Conservation (phyloP, 2,888 invertebrate species). For the Polydrusus cervinus region DNA sequence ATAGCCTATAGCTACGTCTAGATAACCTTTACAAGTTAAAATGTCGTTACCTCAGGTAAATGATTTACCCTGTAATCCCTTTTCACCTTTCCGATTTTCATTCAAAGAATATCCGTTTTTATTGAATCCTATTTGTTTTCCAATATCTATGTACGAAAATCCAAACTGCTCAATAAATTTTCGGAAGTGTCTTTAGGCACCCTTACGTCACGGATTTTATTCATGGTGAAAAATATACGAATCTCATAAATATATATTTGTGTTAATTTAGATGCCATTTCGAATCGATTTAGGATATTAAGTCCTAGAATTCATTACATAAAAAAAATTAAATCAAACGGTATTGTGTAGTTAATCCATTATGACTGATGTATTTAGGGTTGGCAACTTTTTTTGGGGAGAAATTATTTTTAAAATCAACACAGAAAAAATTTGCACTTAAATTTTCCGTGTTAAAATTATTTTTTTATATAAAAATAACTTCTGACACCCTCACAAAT, state of each 20-base stretch:
- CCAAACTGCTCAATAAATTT: constrained; percentile 46
- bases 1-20: too few species aligned
- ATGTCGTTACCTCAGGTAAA: constrained; percentile 2
- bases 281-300: constrained; percentile 9
- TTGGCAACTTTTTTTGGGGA: too few species aligned
- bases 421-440: too few species aligned
- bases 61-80: constrained; percentile 12
- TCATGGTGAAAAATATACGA: constrained; percentile 41
- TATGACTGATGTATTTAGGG: too few species aligned
- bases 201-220: constrained; percentile 42
- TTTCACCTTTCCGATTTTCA: constrained; percentile 21
- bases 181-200: constrained; percentile 41
- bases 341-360: too few species aligned
- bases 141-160: constrained; percentile 45
- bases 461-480: too few species aligned
- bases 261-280: constrained; percentile 32
- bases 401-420: too few species aligned
- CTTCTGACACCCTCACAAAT: too few species aligned
- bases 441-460: too few species aligned
- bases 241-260: constrained; percentile 44
- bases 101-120: constrained; percentile 38
- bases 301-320: constrained; percentile 5
- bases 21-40: background rate
- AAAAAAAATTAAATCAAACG: too few species aligned
- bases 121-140: constrained; percentile 48